These are phyloP conservation scores for Bergia puertoricense DNA, from an alignment of 92 coral and sea anemone species.

Conservation along the genomic window DNA sequence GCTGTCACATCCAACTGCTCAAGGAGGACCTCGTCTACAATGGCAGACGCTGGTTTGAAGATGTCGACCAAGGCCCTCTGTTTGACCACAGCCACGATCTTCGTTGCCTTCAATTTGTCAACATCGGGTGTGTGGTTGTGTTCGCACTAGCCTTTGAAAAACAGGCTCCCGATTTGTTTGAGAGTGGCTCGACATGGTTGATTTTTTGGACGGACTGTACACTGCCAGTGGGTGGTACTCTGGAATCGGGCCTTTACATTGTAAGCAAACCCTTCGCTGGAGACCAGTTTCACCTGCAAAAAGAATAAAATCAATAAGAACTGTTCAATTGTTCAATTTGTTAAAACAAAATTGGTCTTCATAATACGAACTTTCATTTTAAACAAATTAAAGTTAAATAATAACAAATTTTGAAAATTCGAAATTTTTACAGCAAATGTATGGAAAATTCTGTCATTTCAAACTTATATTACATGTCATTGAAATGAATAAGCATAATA, in stretches of 20 bases:
- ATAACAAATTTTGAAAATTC: too few relatives aligned
- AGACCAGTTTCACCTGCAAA: neutral
- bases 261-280: neutral
- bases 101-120: neutral
- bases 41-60: neutral
- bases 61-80: neutral
- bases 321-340: too few relatives aligned
- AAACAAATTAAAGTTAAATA: too few relatives aligned
- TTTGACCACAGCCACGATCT: neutral
- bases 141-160: neutral
- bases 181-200: neutral
- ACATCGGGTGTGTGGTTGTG: neutral
- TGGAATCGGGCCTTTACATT: neutral
- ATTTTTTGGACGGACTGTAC: neutral
- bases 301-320: too few relatives aligned
- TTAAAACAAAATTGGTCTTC: too few relatives aligned
- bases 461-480: too few relatives aligned
- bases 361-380: too few relatives aligned
- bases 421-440: too few relatives aligned
- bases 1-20: too few relatives aligned
- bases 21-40: neutral
- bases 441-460: too few relatives aligned
- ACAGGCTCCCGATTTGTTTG: neutral
- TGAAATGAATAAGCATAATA: too few relatives aligned
- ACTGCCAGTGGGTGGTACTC: slow-evolving; percentile 6